phyloP scores from a whole-genome alignment of 2,888 invertebrate genomes.

The Melinaea marsaeus region DNA sequence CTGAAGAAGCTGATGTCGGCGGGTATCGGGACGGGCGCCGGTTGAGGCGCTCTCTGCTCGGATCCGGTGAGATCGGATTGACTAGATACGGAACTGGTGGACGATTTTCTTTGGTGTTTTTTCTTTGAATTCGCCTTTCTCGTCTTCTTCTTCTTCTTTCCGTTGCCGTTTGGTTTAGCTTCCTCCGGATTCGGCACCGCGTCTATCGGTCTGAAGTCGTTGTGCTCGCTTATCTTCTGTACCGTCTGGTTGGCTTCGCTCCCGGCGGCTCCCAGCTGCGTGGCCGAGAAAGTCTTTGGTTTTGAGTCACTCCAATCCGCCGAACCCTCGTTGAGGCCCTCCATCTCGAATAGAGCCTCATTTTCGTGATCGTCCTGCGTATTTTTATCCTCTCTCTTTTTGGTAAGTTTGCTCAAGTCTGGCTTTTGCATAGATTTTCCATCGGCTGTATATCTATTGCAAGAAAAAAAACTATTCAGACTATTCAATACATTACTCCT shows the following conservation, averaged over 20 bases:
- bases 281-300: conserved; percentile 76
- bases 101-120: conserved; percentile 86
- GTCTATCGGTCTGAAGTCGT: conserved; percentile 80
- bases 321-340: conserved; percentile 76
- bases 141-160: conserved; percentile 86
- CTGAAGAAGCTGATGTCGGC: conserved; percentile 87
- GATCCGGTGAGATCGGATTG: conserved; percentile 73
- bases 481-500: neutral
- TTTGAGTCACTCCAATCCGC: conserved; percentile 73
- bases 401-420: conserved; percentile 74
- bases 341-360: conserved; percentile 84
- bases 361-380: conserved; percentile 55
- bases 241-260: conserved; percentile 75
- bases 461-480: neutral
- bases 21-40: conserved; percentile 56
- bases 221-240: conserved; percentile 80
- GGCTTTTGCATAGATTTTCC: conserved; percentile 77
- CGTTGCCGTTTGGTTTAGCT: conserved; percentile 74
- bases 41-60: conserved; percentile 59
- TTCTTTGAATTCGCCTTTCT: conserved; percentile 88
- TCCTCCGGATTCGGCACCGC: conserved; percentile 65
- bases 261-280: conserved; percentile 67
- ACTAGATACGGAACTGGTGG: conserved; percentile 74
- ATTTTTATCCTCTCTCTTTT: conserved; percentile 48
- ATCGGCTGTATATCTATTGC: conserved; percentile 77